These are phyloP conservation scores for Vulpes vulpes DNA, from an alignment of 2,113 vertebrate species.

Conservation along the genomic window DNA sequence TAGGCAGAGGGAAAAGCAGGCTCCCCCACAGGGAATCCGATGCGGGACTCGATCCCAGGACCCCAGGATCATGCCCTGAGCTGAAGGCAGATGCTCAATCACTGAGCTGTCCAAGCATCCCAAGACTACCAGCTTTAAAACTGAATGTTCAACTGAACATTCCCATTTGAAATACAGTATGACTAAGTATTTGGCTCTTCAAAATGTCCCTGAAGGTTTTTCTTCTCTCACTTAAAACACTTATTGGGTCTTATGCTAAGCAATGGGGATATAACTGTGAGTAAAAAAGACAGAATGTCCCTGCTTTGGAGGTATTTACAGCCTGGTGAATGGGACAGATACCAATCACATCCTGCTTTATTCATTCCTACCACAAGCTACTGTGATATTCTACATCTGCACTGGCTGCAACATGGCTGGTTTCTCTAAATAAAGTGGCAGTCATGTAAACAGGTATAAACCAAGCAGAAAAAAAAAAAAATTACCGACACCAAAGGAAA, in stretches of 20 bases:
- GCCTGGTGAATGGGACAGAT: background rate
- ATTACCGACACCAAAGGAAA: constrained; percentile 31
- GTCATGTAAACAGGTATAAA: background rate
- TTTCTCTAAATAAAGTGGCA: background rate
- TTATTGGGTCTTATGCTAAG: background rate
- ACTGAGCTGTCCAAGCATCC: too few relatives aligned
- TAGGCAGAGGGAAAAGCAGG: too few relatives aligned
- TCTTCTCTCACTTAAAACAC: background rate
- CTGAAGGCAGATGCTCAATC: too few relatives aligned
- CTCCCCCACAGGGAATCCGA: too few relatives aligned
- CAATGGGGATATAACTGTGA: background rate
- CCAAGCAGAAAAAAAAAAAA: background rate
- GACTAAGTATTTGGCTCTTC: background rate
- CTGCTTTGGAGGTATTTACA: background rate
- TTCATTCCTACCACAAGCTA: background rate
- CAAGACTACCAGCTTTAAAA: background rate
- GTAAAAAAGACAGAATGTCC: background rate
- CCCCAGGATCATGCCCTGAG: too few relatives aligned
- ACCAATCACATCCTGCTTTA: background rate
- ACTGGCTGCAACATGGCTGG: background rate
- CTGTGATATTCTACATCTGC: background rate
- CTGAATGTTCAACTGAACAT: background rate
- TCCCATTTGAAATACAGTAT: background rate
- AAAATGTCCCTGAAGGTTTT: background rate
- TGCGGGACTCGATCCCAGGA: too few relatives aligned